Evolutionary conservation across 2,113 vertebrate genomes (phyloP).

Genomic region (Recurvirostra avosetta): DNA sequence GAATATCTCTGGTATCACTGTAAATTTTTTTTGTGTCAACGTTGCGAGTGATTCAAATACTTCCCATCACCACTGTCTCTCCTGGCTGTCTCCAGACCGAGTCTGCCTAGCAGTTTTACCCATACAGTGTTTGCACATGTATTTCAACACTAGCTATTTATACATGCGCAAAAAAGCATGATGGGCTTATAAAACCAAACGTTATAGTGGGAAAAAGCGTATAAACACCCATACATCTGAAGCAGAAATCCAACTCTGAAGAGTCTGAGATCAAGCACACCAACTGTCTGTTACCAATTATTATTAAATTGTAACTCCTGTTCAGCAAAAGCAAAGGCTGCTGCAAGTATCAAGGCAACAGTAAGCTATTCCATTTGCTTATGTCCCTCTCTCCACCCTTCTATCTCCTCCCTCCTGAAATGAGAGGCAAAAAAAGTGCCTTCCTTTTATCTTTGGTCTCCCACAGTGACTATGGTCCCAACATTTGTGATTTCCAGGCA

Average conservation of each 20-base stretch:
- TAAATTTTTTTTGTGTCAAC: not conserved
- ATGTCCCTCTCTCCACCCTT: not conserved
- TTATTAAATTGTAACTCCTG: not conserved
- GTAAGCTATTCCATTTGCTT: not conserved
- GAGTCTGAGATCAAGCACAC: not conserved
- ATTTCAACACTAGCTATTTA: not conserved
- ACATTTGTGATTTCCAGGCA: not conserved
- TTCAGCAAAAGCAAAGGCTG: not conserved
- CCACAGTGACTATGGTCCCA: not conserved
- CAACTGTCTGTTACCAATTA: not conserved
- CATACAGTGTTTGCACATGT: not conserved
- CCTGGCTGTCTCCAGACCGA: not conserved
- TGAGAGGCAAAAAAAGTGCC: not conserved
- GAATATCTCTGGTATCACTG: not conserved
- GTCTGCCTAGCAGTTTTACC: not conserved
- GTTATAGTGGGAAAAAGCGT: not conserved
- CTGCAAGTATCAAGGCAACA: not conserved
- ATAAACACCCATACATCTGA: not conserved
- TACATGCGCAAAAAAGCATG: not conserved
- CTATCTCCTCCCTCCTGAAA: not conserved
- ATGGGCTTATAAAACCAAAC: not conserved
- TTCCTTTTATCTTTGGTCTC: not conserved
- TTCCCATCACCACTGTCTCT: not conserved
- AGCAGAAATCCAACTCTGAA: not conserved
- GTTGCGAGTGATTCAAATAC: not conserved